These are phyloP conservation scores for Eucriotettix oculatus DNA, from an alignment of 2,888 invertebrate genomes.

Conservation along the genomic window DNA sequence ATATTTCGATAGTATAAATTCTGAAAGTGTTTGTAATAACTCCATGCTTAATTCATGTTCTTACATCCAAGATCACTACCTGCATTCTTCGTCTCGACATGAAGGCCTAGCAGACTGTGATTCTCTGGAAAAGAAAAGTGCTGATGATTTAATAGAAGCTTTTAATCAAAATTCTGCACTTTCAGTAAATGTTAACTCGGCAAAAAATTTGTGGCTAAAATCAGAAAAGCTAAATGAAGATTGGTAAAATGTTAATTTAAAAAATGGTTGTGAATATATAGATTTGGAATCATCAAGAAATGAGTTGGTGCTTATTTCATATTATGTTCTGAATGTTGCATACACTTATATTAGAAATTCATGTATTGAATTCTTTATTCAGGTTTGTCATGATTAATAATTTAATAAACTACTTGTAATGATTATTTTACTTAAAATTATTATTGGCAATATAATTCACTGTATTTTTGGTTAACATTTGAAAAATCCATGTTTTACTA, in stretches of 20 bases:
- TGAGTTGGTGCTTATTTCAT: too few species aligned
- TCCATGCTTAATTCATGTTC: conserved; percentile 26
- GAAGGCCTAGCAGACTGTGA: conserved; percentile 40
- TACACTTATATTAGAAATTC: too few species aligned
- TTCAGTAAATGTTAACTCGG: background rate
- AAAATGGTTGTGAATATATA: background rate
- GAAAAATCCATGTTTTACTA: too few species aligned
- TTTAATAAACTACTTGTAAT: too few species aligned
- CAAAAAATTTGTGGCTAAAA: conserved; percentile 1
- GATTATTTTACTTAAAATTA: too few species aligned
- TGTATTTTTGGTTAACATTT: too few species aligned
- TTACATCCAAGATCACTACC: conserved; percentile 2
- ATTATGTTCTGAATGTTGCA: too few species aligned
- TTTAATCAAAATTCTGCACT: background rate
- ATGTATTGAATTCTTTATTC: too few species aligned
- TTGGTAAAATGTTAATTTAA: background rate
- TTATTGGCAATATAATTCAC: too few species aligned
- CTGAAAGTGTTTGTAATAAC: conserved; percentile 21
- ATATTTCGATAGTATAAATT: conserved; percentile 52
- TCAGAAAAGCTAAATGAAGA: background rate
- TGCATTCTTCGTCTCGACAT: conserved; percentile 2
- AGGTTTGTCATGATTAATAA: too few species aligned
- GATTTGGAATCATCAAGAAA: too few species aligned
- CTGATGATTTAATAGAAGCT: background rate
- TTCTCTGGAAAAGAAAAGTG: conserved; percentile 30